Evolutionary conservation across 2,113 vertebrate genomes (phyloP).

Genomic region (Myrmophylax atrothorax): DNA sequence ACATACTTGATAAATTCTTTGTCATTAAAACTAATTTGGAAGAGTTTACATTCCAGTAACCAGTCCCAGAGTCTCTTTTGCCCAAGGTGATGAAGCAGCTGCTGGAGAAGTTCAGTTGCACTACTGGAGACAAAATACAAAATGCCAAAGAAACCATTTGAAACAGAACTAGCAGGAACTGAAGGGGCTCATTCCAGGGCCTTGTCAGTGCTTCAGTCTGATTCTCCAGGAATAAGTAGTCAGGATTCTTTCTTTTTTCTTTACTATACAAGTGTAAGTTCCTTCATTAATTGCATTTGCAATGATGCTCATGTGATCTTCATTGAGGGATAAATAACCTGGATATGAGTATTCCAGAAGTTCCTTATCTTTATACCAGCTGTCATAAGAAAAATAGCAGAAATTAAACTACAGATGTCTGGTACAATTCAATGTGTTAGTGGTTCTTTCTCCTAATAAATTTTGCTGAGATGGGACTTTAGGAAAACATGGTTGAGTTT

Average conservation of each 20-base stretch:
- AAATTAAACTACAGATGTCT: neutral
- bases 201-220: constrained; percentile 74
- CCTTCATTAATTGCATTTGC: constrained; percentile 97
- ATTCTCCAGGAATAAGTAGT: constrained; percentile 96
- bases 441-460: neutral
- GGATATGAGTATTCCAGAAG: constrained; percentile 91
- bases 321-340: constrained; percentile 88
- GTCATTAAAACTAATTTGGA: neutral
- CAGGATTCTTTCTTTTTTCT: constrained; percentile 86
- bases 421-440: fast-evolving
- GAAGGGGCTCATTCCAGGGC: neutral
- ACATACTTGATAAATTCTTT: neutral
- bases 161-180: neutral
- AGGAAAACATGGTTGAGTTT: neutral
- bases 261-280: constrained; percentile 92
- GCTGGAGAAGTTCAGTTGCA: neutral
- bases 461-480: neutral
- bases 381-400: constrained; percentile 42
- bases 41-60: neutral
- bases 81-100: neutral
- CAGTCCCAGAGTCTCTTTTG: neutral
- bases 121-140: neutral
- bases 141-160: neutral
- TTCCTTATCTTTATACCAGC: constrained; percentile 98
- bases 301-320: constrained; percentile 91